phyloP scores from a whole-genome alignment of 2,113 vertebrate species.

The Nicator chloris region DNA sequence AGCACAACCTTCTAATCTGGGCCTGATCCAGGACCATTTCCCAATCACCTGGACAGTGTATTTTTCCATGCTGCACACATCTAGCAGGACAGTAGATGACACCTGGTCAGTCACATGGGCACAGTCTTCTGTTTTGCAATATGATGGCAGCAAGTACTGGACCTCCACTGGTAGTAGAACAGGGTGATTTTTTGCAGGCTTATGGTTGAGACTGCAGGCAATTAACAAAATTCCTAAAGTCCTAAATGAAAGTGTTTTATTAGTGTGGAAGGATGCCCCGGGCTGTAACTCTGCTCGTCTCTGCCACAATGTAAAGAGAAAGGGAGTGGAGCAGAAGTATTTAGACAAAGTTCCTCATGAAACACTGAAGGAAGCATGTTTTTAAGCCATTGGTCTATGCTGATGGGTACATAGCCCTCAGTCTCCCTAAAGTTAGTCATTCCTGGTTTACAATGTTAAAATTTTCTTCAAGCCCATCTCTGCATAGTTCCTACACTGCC shows the following conservation, averaged over 20 bases:
- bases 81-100: not conserved
- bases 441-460: not conserved
- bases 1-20: not conserved
- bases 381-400: not conserved
- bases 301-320: not conserved
- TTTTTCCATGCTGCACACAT: not conserved
- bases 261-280: not conserved
- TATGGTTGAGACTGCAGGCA: not conserved
- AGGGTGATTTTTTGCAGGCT: not conserved
- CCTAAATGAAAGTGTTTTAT: not conserved
- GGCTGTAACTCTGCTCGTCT: not conserved
- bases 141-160: not conserved
- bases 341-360: not conserved
- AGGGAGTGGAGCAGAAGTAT: not conserved
- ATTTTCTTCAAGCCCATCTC: not conserved
- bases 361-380: not conserved
- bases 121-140: not conserved
- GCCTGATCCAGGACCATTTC: not conserved
- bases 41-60: not conserved
- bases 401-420: not conserved
- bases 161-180: not conserved
- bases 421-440: not conserved
- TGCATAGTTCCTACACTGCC: not conserved
- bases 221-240: not conserved
- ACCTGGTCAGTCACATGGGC: fast-evolving